Evolutionary conservation across 2,888 invertebrate species (phyloP), one percentile per base, ranked within the genome.

Genomic region (Drosophila niveifrons): DNA sequence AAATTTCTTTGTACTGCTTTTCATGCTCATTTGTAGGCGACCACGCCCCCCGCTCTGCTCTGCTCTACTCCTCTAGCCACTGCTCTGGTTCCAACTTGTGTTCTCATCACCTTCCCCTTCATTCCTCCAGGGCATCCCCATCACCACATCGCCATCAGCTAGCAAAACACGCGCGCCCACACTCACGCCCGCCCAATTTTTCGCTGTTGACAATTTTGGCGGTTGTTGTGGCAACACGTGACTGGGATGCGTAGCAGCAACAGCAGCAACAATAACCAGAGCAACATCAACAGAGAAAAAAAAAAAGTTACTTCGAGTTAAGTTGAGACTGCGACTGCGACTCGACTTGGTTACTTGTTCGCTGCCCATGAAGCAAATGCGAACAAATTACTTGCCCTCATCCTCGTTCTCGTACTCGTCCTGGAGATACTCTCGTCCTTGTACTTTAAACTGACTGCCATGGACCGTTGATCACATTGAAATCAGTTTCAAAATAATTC

Each of bases 201-300:
- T 85, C 84, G 89, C 89, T 89, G 84, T 85, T 85, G 84, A 85
- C 84, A 85, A 85, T 85, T 85, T 85, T 82, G 89, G 84, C 89
- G 84, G 84, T 85, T 85, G 84, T 87, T 85, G 84, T 85, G 84
- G 84, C 84, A 85, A 85, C 84, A 85, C 84, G 83, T 83, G 83
- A 83, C 83, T 88, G 80, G 83, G 83, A 83, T 88, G 87, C 88
- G 84, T 83, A 83, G 78, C 64, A 73, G 51, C 51, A 62, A 48
- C 55, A 64, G 39, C 41, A 46, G 8, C 52, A 56, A 10, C 51
- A 74, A 13, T 46, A 18, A 11, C 50, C 50, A 28, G 28, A 43
- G n/a, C 51, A 59, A 17, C 15, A 34, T 8, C 36, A 44, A 0
- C 57, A 72, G 43, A 29, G 29, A 34, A 41, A 50, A 31, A 52